Evolutionary conservation across 2,113 vertebrate species (phyloP), one percentile per base, ranked within the genome.

Genomic region (Fulmarus glacialis): DNA sequence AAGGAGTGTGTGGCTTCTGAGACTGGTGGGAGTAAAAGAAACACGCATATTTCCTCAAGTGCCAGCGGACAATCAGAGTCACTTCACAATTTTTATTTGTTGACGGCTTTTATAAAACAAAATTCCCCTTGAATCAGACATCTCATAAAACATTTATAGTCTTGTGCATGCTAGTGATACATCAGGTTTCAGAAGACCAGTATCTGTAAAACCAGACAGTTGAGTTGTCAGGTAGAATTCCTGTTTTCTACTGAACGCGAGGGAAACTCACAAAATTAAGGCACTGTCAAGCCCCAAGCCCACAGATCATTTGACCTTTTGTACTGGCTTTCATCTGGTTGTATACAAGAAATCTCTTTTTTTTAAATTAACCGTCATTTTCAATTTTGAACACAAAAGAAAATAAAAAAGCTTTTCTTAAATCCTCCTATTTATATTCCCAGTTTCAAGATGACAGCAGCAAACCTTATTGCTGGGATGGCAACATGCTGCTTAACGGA

Each of bases 51-150:
- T 77, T 80, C 87, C 81, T 73, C 71, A 13, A n/a, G 32, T 38
- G 74, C 66, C 89, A 72, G 15, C 3, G 19, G 47, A 75, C 94
- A 81, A 15, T 2, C 66, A 22, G 55, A 94, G 42, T 86, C 91
- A 91, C 96, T 93, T 93, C 91, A 93, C 78, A 5, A 68, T n/a
- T 93, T 97, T 97, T 97, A 96, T 97, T 97, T 78, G 53, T 77
- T 70, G 77, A 68, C 2, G 1, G 94, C 85, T 96, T 89, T 90
- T 95, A 89, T 84, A 92, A 97, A 96, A 89, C 91, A 93, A 64
- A 83, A 67, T 50, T 88, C 64, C 75, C 56, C 56, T 87, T 68
- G 86, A 67, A 84, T 90, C 74, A 78, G 85, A 85, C 89, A 83
- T 12, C 78, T 81, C 83, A 55, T 21, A 64, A 71, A 96, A 91